These are phyloP conservation scores for Sus cebifrons DNA, from an alignment of 2,797 vertebrate species.

Conservation along the genomic window DNA sequence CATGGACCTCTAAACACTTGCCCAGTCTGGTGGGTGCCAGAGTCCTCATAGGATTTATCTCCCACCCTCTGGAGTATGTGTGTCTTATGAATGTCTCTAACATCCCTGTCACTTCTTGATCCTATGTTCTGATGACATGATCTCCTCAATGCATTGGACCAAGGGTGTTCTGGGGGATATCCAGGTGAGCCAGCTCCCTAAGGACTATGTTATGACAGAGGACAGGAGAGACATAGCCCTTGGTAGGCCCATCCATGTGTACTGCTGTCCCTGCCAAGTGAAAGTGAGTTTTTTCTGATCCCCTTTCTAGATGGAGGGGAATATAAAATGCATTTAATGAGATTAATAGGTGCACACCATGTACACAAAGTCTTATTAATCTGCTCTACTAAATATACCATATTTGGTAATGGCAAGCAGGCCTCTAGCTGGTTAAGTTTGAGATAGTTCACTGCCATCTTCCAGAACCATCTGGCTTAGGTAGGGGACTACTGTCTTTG, in stretches of 20 bases:
- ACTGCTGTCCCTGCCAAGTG: not conserved
- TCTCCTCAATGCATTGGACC: not conserved
- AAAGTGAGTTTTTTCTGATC: not conserved
- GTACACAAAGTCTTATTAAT: not conserved
- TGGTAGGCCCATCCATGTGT: not conserved
- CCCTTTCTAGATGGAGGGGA: not conserved
- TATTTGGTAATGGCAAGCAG: not conserved
- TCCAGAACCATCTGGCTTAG: not conserved
- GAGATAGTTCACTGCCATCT: not conserved
- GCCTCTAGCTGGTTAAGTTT: not conserved
- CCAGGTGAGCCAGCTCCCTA: not conserved
- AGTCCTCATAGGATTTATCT: not conserved
- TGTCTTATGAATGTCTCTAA: not conserved
- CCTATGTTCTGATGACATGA: not conserved
- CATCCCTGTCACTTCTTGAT: not conserved
- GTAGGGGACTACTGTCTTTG: not conserved
- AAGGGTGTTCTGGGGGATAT: not conserved
- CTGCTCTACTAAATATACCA: not conserved
- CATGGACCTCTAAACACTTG: not conserved
- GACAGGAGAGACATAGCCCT: not conserved
- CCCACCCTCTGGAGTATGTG: not conserved
- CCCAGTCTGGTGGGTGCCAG: not conserved
- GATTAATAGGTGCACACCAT: not conserved
- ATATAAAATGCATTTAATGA: not conserved
- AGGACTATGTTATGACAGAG: not conserved